Evolutionary conservation across 1,140 invertebrate genomes (phyloP), one percentile per base, ranked within the genome.

Genomic region (Cydia splendana): DNA sequence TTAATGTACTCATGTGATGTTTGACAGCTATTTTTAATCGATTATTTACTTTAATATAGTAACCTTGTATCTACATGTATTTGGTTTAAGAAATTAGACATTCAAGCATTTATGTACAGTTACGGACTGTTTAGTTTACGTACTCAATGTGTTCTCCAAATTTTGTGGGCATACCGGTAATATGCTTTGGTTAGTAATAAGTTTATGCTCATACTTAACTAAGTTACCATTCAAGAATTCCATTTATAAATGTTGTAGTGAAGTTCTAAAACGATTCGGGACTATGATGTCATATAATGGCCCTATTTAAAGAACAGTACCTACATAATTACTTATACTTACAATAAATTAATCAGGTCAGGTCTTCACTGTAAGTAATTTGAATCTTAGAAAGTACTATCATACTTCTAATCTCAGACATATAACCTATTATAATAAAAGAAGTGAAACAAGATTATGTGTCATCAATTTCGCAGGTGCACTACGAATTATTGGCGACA

Each of bases 201-300:
- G 15, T 65, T 9, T 69, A 65, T 24, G 65, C 10, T 28, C 2
- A 24, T 65, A 30, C 30, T 30, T 30, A 65, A 28, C 65, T 69
- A 69, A 69, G 65, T 69, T 69, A 69, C 65, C 65, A 69, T 69
- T 2, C 65, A n/a, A 38, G 30, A 69, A 69, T 34, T 34, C 65
- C 28, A 69, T 69, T 34, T 30, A 18, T 69, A 34, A 69, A 15
- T 18, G 30, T 34, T 12, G 28, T 30, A 69, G 13, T 4, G 10
- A 69, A 38, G 30, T 69, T n/a, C 30, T 69, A 5, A 15, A 69
- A 34, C 30, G 28, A 53, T 15, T 15, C 65, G 65, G 65, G 30
- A 69, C 65, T 30, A 18, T 10, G 15, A 62, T n/a, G 57, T 62
- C 20, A 62, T 65, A 4, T 18, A 65, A 15, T 30, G 20, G 65